Evolutionary conservation across 2,797 vertebrate species (phyloP), one percentile per base, ranked within the genome.

Genomic region (Squalus acanthias): DNA sequence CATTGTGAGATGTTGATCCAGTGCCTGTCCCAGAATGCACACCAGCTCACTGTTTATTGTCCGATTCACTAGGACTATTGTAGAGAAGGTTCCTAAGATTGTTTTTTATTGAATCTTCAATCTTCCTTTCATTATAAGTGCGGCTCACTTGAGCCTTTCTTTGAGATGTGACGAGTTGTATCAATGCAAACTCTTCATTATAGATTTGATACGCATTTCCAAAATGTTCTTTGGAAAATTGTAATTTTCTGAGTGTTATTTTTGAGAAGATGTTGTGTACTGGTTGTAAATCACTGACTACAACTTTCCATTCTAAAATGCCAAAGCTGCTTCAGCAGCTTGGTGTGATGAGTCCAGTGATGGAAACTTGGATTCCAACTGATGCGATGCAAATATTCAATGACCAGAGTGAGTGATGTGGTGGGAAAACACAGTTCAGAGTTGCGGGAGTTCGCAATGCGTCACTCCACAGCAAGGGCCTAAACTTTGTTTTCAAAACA

Each of bases 401-500:
- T 29, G 63, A 63, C 10, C 88, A 91, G 26, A 91, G 29, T n/a
- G 57, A 91, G 88, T 22, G 79, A 85, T 20, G 39, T 85, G 17
- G 60, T 50, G 79, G 88, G 53, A 63, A 63, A 91, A 60, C 63
- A 33, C 12, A 91, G 88, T n/a, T 91, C 88, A n/a, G 88, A 29
- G 26, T 53, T 91, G 4, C 15, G 5, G 39, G 39, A 85, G 79
- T 85, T 85, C 20, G 39, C 17, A 85, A 85, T 50, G 39, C 39
- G 39, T 50, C 39, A 85, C n/a, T 50, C 39, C 79, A 46, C 46
- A 85, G 15, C 57, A 93, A 29, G 57, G 12, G 24, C 22, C 26
- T 63, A 3, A 60, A 60, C 85, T 88, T 57, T 97, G 96, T 96
- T 93, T 26, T 29, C 96, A 33, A 85, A 96, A 97, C 39, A 60